phyloP scores from a whole-genome alignment of 2,797 vertebrate genomes.

The Lophius americanus region DNA sequence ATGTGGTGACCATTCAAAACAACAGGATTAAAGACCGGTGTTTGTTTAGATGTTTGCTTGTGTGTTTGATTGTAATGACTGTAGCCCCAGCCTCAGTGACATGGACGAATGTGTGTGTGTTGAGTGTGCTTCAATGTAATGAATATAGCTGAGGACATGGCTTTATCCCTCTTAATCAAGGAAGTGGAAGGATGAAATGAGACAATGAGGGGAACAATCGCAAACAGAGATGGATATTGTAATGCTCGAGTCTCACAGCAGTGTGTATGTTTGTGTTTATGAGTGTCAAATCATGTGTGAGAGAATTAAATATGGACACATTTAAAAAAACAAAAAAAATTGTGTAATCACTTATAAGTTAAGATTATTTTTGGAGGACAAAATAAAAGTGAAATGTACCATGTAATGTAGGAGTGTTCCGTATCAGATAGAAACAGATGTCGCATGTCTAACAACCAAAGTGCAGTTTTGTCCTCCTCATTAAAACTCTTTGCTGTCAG shows the following conservation, averaged over 20 bases:
- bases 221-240: constrained; percentile 51
- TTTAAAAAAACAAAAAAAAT: neutral
- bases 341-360: neutral
- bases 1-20: constrained; percentile 59
- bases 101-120: constrained; percentile 27
- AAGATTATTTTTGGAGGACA: too few relatives aligned
- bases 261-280: neutral
- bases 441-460: neutral
- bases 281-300: neutral
- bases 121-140: constrained; percentile 57
- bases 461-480: neutral
- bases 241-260: constrained; percentile 12
- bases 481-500: neutral
- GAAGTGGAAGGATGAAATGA: constrained; percentile 66
- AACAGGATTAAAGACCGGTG: constrained; percentile 71
- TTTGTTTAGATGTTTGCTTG: constrained; percentile 75
- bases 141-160: constrained; percentile 55
- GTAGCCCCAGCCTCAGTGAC: constrained; percentile 30
- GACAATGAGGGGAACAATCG: constrained; percentile 55
- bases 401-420: too few relatives aligned
- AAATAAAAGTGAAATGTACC: too few relatives aligned
- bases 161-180: constrained; percentile 74
- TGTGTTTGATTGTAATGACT: constrained; percentile 64
- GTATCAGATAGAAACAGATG: neutral
- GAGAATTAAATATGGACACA: neutral